Conservation (phyloP, 2,888 invertebrate species). For the Drosophila fulvimacula region DNA sequence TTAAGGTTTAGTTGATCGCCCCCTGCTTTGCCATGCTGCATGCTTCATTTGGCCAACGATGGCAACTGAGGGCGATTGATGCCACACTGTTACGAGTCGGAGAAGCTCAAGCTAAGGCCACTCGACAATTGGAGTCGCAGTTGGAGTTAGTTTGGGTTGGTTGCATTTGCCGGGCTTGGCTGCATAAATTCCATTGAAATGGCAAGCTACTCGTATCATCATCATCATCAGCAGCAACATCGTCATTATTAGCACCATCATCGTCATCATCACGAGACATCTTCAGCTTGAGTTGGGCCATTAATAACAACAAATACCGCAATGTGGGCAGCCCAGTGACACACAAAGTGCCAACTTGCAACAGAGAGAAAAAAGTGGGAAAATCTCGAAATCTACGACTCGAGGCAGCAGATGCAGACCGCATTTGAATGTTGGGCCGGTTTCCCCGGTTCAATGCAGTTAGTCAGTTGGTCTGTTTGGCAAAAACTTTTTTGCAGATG, state of each 20-base stretch:
- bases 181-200: slow-evolving; percentile 79
- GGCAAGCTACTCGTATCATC: slow-evolving; percentile 55
- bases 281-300: slow-evolving; percentile 64
- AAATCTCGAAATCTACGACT: slow-evolving; percentile 38
- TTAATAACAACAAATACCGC: slow-evolving; percentile 69
- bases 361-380: slow-evolving; percentile 17
- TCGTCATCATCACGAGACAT: slow-evolving; percentile 55
- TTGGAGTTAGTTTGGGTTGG: slow-evolving; percentile 29
- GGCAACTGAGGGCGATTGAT: slow-evolving; percentile 56
- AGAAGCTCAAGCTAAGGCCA: slow-evolving; percentile 34
- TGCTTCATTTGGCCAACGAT: slow-evolving; percentile 67
- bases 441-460: slow-evolving; percentile 41
- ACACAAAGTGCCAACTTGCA: slow-evolving; percentile 65
- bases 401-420: slow-evolving; percentile 48
- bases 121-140: slow-evolving; percentile 32
- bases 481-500: slow-evolving; percentile 68
- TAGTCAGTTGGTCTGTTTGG: slow-evolving; percentile 37
- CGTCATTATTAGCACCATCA: slow-evolving; percentile 24
- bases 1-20: slow-evolving; percentile 71
- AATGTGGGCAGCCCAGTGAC: slow-evolving; percentile 78
- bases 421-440: slow-evolving; percentile 66
- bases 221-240: slow-evolving; percentile 42
- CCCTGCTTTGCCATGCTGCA: slow-evolving; percentile 35
- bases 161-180: slow-evolving; percentile 56
- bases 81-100: slow-evolving; percentile 47